These are phyloP conservation scores for Cryptocephalus primarius DNA, from an alignment of 2,888 invertebrate species.

Conservation along the genomic window DNA sequence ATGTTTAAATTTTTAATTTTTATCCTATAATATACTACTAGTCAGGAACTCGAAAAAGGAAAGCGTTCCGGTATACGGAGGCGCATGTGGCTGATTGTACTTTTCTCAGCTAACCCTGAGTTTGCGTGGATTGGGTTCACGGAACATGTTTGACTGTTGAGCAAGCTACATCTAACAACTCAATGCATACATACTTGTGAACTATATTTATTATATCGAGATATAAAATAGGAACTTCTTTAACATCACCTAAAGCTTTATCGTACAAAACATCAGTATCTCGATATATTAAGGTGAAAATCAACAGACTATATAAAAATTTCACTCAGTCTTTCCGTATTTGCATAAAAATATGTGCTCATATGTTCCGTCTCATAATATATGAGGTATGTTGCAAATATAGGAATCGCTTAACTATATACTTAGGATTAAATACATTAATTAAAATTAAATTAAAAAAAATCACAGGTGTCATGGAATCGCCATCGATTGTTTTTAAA, in stretches of 20 bases:
- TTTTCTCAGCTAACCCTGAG: conserved; percentile 39
- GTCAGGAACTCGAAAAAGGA: conserved; percentile 39
- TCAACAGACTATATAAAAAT: conserved; percentile 41
- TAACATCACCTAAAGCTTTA: conserved; percentile 42
- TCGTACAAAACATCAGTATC: conserved; percentile 39
- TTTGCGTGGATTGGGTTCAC: conserved; percentile 35
- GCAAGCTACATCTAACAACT: conserved; percentile 40
- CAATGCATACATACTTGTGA: conserved; percentile 37
- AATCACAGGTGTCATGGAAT: conserved; percentile 43
- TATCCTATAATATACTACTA: conserved; percentile 24
- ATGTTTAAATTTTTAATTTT: no score
- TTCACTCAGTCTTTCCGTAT: conserved; percentile 45
- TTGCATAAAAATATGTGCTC: conserved; percentile 42
- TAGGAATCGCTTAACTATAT: conserved; percentile 28
- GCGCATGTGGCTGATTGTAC: conserved; percentile 34
- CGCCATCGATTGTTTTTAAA: conserved; percentile 38
- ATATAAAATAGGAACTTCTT: conserved; percentile 42
- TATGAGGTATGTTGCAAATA: conserved; percentile 37
- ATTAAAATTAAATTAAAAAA: conserved; percentile 38
- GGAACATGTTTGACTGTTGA: conserved; percentile 35
- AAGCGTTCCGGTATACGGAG: conserved; percentile 23
- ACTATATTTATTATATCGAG: conserved; percentile 36
- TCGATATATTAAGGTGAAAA: conserved; percentile 39
- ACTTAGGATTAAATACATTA: conserved; percentile 32
- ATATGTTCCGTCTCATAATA: conserved; percentile 36